These are phyloP conservation scores for Zosterops japonicus DNA, from an alignment of 2,113 vertebrate genomes.

Conservation along the genomic window DNA sequence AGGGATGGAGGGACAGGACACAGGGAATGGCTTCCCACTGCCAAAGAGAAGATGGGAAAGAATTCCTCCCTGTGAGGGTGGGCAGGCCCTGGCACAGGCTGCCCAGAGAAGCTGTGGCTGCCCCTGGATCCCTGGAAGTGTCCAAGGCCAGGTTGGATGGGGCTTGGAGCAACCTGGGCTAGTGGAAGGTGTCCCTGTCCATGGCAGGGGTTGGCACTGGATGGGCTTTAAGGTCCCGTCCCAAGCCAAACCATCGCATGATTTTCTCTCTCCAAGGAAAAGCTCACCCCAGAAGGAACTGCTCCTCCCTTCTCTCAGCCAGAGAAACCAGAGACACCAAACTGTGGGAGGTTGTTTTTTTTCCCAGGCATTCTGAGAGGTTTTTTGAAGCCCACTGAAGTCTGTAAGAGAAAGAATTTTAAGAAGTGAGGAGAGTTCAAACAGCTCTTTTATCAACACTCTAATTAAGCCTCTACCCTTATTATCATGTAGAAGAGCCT, in stretches of 20 bases:
- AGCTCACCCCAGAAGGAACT: background rate
- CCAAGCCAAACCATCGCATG: background rate
- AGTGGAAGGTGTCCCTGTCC: background rate
- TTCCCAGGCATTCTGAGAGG: background rate
- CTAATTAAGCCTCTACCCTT: background rate
- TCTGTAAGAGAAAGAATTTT: background rate
- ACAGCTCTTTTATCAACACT: background rate
- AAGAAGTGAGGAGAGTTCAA: background rate
- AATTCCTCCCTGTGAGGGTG: rapidly evolving
- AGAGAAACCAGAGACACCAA: background rate
- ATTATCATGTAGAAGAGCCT: background rate
- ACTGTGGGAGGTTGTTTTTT: background rate
- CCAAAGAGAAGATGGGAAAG: background rate
- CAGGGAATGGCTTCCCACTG: background rate
- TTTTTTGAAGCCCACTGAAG: background rate
- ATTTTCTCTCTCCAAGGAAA: background rate
- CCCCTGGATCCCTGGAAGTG: background rate
- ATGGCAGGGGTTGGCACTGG: background rate
- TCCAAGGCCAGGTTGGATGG: rapidly evolving
- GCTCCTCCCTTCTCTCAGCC: background rate
- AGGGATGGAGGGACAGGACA: background rate
- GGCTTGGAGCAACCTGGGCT: rapidly evolving
- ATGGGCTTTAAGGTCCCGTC: rapidly evolving
- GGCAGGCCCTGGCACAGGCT: background rate
- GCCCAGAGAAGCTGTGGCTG: background rate